Base-by-base conservation (phyloP, 1,140 invertebrate species). In the Listronotus oregonensis region DNA sequence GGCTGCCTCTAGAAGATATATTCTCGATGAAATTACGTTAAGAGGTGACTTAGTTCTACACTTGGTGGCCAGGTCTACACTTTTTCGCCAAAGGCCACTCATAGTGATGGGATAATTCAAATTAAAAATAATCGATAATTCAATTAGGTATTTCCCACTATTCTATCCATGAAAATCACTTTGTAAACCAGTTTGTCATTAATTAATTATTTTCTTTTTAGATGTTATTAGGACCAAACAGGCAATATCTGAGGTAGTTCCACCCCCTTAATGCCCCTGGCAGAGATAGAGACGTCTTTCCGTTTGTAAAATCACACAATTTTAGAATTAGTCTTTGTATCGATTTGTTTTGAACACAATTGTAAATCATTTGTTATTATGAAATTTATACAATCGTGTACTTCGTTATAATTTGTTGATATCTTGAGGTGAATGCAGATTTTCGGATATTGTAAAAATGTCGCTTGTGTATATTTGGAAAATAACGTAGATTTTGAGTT, bases 131-230 rank as follows among this genome's bases (percentile, higher is more conserved):
- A n/a, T n/a, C n/a, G n/a, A n/a, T n/a, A n/a, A n/a, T n/a, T n/a
- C n/a, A n/a, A n/a, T n/a, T n/a, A 97, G 85, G 92, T 94, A 75
- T 9, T 39, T 52, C 11, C 37, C 14, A 32, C 39, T 46, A 50
- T 6, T n/a, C 50, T 60, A 27, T 15, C 6, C 44, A 12, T 49
- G 37, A 43, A 3, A 9, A 50, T 6, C 42, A 27, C 21, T 5
- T 5, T 27, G 21, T 27, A 1, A 27, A 27, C 21, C 21, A 3
- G 5, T 27, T 27, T 27, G 21, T 27, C 21, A 27, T 27, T 27
- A 27, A 3, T 27, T 40, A n/a, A 34, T 52, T n/a, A 31, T 49
- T 61, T 70, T 66, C 68, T 42, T 81, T 82, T 27, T 73, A 84
- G 82, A 80, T 85, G 64, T 75, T 85, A 62, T 71, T 85, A 70